Evolutionary conservation across 1,140 invertebrate species (phyloP), one percentile per base, ranked within the genome.

Genomic region (Drosophila arizonae): DNA sequence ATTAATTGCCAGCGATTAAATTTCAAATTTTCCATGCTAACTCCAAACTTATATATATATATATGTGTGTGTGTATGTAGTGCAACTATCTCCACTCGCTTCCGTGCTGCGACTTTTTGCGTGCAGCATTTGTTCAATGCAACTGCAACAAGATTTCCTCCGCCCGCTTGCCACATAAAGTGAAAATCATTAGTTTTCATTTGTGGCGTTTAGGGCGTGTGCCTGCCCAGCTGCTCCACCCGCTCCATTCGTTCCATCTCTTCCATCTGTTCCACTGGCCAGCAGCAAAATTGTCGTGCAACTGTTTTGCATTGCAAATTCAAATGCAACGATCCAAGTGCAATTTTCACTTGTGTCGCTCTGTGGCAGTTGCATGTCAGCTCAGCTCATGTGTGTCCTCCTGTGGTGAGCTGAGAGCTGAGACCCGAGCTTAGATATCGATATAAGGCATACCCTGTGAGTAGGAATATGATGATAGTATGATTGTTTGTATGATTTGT

Each of bases 1-100:
- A 88, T 88, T 88, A 88, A 88, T 88, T 88, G 84, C 85, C 41
- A 84, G 84, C 84, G 84, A 88, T 88, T 88, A 88, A 88, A 88
- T 88, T 88, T 88, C 84, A 88, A 88, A 88, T 88, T 88, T 88
- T 88, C 84, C 84, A 88, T 88, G 84, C 82, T 61, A 51, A 77
- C 68, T 78, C 50, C 21, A 41, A 13, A 56, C 9, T 6, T 46
- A 15, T 46, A 15, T 46, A 6, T 9, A 45, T 17, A 6, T 46
- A 8, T 9, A 2, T 17, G 2, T 3, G 6, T 17, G 6, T 46
- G 3, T 9, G 6, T 46, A 8, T 15, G n/a, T 46, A 8, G 9
- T 9, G 15, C 17, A 43, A 56, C 54, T 41, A 24, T 26, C 51
- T 26, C 51, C 81, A 77, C 76, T 84, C 74, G 81, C 77, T 85